phyloP scores from a whole-genome alignment of 2,113 vertebrate species.

The Pachypanchax playfairii region DNA sequence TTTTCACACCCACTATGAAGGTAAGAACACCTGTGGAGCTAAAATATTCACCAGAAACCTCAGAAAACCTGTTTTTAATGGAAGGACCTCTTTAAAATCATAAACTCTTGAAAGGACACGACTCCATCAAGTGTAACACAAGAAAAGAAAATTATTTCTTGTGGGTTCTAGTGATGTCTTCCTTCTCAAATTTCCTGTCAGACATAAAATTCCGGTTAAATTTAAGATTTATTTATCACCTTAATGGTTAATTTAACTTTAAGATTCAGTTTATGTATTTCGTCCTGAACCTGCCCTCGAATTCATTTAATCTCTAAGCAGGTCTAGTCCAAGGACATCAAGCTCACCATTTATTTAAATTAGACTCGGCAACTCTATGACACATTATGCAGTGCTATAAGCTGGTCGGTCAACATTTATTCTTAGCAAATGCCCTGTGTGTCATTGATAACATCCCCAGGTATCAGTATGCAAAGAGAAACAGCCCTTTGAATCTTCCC shows the following conservation, averaged over 20 bases:
- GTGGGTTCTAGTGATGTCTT: too few species aligned
- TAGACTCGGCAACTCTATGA: conserved; percentile 22
- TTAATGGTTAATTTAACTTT: background rate
- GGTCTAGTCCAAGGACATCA: conserved; percentile 30
- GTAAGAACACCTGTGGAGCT: too few species aligned
- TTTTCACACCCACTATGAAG: too few species aligned
- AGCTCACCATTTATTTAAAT: conserved; percentile 37
- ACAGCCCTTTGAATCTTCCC: conserved; percentile 13
- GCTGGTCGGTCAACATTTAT: conserved; percentile 26
- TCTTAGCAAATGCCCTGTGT: background rate
- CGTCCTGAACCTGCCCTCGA: background rate
- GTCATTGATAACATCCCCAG: conserved; percentile 21
- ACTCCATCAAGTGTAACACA: too few species aligned
- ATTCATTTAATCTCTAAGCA: conserved; percentile 25
- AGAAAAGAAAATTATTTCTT: too few species aligned
- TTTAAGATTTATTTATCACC: background rate
- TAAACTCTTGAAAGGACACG: too few species aligned
- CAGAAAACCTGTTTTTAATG: too few species aligned
- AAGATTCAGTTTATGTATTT: conserved; percentile 15
- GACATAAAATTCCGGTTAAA: too few species aligned
- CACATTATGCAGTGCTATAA: conserved; percentile 15
- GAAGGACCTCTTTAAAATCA: too few species aligned
- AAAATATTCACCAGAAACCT: too few species aligned
- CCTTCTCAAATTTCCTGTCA: too few species aligned
- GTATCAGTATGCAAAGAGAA: background rate